These are phyloP conservation scores for Halcyon malimbica DNA, from an alignment of 2,113 vertebrate species.

Conservation along the genomic window DNA sequence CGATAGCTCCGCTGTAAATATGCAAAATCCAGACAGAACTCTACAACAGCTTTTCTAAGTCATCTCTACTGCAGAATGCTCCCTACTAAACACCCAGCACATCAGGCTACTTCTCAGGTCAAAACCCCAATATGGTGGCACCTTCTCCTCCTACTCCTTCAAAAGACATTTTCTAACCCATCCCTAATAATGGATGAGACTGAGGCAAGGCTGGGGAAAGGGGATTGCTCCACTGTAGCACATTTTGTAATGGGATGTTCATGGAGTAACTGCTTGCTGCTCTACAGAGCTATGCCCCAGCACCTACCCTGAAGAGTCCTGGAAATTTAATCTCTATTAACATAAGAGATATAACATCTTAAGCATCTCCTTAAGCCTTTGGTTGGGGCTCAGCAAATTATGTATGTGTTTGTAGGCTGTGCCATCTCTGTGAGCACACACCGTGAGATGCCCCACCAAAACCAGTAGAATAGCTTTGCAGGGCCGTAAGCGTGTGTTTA, in stretches of 20 bases:
- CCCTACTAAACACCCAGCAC: not conserved
- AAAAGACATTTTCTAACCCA: not conserved
- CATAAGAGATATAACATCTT: accelerated
- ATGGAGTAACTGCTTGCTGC: too few species aligned
- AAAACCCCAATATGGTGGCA: not conserved
- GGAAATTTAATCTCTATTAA: not conserved
- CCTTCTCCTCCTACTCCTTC: not conserved
- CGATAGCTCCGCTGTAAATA: not conserved
- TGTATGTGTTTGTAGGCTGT: not conserved
- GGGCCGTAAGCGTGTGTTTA: not conserved
- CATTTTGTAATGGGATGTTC: not conserved
- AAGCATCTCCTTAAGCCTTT: not conserved
- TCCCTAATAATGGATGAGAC: not conserved
- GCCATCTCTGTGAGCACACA: not conserved
- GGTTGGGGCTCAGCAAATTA: not conserved
- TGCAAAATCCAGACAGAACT: not conserved
- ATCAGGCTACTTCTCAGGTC: not conserved
- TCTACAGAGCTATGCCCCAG: accelerated
- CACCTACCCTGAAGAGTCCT: not conserved
- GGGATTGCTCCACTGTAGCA: not conserved
- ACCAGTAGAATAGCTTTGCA: not conserved
- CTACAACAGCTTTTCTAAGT: not conserved
- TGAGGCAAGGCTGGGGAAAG: accelerated
- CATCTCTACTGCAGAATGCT: not conserved
- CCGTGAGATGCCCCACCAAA: not conserved